Evolutionary conservation across 2,113 vertebrate genomes (phyloP).

Genomic region (Rhinolophus ferrumequinum): DNA sequence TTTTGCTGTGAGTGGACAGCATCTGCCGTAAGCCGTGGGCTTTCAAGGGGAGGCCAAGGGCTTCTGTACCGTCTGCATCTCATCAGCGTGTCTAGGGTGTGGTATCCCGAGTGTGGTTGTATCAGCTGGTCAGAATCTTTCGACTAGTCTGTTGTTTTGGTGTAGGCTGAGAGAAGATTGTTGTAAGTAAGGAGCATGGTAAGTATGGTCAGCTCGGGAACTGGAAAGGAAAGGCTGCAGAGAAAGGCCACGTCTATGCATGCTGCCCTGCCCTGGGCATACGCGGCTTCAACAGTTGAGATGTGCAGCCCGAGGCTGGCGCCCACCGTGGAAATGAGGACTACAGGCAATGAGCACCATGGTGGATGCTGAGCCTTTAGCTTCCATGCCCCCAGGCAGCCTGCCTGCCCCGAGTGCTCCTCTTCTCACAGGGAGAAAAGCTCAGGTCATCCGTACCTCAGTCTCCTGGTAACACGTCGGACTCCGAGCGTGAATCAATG

Average conservation of each 20-base stretch:
- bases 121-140: neutral
- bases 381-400: neutral
- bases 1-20: neutral
- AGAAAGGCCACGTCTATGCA: neutral
- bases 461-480: rapidly evolving
- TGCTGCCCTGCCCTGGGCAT: neutral
- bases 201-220: neutral
- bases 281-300: neutral
- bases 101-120: neutral
- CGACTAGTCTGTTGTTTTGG: neutral
- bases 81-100: neutral
- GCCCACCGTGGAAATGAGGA: rapidly evolving
- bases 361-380: neutral
- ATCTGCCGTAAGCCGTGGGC: neutral
- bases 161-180: neutral
- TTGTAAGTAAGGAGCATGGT: neutral
- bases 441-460: too few relatives aligned
- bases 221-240: neutral
- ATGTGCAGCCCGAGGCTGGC: neutral
- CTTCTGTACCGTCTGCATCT: neutral
- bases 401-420: neutral
- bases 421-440: neutral
- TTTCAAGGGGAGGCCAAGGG: neutral
- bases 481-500: neutral
- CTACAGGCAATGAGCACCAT: neutral